phyloP scores from a whole-genome alignment of 2,888 invertebrate species.

The Seira sanloemensis region DNA sequence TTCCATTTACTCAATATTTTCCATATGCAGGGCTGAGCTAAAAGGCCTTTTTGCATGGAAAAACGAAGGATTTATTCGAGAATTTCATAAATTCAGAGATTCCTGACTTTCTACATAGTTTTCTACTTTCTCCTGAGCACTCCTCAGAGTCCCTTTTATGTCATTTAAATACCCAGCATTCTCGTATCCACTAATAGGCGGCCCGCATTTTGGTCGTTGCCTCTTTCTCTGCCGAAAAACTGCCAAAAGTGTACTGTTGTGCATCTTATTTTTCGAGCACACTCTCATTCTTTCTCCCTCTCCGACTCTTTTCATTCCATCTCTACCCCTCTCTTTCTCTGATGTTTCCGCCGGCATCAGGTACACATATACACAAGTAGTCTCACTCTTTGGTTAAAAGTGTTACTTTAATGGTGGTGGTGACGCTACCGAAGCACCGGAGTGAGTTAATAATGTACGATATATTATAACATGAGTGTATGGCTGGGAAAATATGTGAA shows the following conservation, averaged over 20 bases:
- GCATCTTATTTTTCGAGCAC: neutral
- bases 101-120: conserved; percentile 56
- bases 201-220: neutral
- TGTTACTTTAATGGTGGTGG: neutral
- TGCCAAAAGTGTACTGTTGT: conserved; percentile 34
- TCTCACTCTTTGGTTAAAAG: neutral
- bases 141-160: conserved; percentile 50
- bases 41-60: neutral
- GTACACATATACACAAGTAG: neutral
- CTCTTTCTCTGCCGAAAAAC: neutral
- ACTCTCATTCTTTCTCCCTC: neutral
- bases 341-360: neutral
- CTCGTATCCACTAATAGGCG: conserved; percentile 9
- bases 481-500: neutral
- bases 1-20: neutral
- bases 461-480: conserved; percentile 5
- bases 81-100: conserved; percentile 62
- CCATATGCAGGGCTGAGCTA: neutral
- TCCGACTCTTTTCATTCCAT: neutral
- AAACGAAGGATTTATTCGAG: conserved; percentile 50
- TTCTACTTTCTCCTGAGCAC: conserved; percentile 49
- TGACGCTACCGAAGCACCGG: neutral
- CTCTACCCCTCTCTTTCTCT: neutral
- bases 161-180: conserved; percentile 49
- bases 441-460: neutral